phyloP scores from a whole-genome alignment of 2,113 vertebrate genomes.

The Corythoichthys intestinalis region DNA sequence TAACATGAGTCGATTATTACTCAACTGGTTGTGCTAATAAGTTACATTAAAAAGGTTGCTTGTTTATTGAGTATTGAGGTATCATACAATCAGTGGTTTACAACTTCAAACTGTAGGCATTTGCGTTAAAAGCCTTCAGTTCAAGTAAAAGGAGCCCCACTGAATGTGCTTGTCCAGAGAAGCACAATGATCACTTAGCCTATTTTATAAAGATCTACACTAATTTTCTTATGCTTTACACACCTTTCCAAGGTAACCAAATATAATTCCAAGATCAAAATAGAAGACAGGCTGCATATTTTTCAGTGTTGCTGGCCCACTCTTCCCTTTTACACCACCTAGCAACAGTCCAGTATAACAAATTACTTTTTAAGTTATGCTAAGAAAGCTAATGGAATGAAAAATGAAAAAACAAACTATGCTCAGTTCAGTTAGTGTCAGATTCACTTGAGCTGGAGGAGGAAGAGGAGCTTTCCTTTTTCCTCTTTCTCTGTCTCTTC shows the following conservation, averaged over 20 bases:
- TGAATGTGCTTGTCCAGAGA: not conserved
- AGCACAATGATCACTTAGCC: not conserved
- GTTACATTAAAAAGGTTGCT: not conserved
- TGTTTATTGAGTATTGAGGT: constrained; percentile 1
- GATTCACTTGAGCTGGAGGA: constrained; percentile 76
- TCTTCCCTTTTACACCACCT: not conserved
- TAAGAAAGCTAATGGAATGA: not conserved
- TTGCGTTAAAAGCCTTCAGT: not conserved
- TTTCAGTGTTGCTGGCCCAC: not conserved
- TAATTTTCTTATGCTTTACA: not conserved
- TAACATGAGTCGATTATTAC: not conserved
- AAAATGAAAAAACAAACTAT: not conserved
- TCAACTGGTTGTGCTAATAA: not conserved
- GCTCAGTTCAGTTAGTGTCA: constrained; percentile 73
- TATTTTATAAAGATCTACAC: not conserved
- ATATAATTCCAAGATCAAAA: not conserved
- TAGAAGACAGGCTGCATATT: not conserved
- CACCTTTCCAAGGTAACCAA: not conserved
- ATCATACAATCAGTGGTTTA: too few relatives aligned
- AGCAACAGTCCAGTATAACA: not conserved
- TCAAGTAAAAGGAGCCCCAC: not conserved
- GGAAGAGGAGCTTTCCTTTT: constrained; percentile 72
- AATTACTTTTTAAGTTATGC: not conserved
- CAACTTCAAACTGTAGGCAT: not conserved
- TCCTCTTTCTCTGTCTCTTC: constrained; percentile 80